phyloP scores from a whole-genome alignment of 1,140 invertebrate species.

The Trichonephila clavata region DNA sequence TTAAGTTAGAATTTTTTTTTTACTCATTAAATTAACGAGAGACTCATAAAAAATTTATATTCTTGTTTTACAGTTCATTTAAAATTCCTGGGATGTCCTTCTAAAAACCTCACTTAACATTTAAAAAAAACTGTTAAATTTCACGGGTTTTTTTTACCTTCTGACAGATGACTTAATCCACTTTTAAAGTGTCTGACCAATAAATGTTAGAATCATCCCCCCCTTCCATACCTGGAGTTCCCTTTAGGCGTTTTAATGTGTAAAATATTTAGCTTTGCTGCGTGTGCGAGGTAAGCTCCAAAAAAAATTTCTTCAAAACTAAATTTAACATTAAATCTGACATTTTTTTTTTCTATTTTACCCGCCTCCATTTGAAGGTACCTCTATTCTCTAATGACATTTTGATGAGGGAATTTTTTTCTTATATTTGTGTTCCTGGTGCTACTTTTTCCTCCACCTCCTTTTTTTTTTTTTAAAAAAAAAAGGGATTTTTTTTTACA shows the following conservation, averaged over 20 bases:
- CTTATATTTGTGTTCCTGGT: background rate
- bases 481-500: background rate
- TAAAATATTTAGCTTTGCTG: constrained; percentile 61
- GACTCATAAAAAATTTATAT: background rate
- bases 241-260: constrained; percentile 43
- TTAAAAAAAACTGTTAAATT: background rate
- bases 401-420: constrained; percentile 58
- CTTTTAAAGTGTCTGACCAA: background rate
- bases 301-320: constrained; percentile 7
- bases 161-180: constrained; percentile 25
- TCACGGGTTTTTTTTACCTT: background rate
- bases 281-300: background rate
- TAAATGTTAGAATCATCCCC: background rate
- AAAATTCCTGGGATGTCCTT: background rate
- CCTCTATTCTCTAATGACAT: constrained; percentile 39
- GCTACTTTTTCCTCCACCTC: background rate
- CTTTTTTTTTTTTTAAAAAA: background rate
- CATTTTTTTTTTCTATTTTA: constrained; percentile 20
- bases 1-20: background rate
- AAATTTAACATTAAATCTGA: constrained; percentile 62
- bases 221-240: background rate
- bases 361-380: constrained; percentile 14
- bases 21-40: background rate
- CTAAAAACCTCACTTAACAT: background rate
- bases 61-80: background rate